These are phyloP conservation scores for Piaya cayana DNA, from an alignment of 2,113 vertebrate species.

Conservation along the genomic window DNA sequence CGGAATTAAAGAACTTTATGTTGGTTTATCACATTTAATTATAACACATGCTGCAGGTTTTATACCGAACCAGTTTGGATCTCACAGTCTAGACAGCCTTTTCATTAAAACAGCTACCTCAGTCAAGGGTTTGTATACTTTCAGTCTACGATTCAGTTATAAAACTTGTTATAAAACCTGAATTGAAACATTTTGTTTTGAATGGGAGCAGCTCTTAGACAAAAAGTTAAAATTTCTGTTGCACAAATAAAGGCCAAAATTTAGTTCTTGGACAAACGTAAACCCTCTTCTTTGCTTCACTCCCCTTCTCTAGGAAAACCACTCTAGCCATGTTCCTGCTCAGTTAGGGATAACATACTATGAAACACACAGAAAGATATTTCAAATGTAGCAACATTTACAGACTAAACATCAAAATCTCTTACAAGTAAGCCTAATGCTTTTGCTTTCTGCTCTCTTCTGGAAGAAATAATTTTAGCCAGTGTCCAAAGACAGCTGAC, in stretches of 20 bases:
- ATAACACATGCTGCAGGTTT: not conserved
- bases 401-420: not conserved
- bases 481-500: not conserved
- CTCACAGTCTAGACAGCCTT: not conserved
- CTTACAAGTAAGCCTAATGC: not conserved
- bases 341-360: not conserved
- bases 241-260: not conserved
- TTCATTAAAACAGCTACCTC: not conserved
- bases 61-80: not conserved
- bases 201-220: not conserved
- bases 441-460: not conserved
- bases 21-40: not conserved
- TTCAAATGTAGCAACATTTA: not conserved
- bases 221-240: not conserved
- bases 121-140: not conserved
- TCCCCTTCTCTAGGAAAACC: not conserved
- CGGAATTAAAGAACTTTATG: not conserved
- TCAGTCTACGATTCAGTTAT: not conserved
- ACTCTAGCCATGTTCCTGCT: not conserved
- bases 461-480: not conserved
- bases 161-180: not conserved
- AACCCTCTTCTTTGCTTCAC: not conserved
- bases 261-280: not conserved
- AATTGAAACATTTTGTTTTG: not conserved
- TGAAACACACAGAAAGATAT: not conserved